Percentiles rank a stretch among this genome's conserved stretches.
phyloP scores from a whole-genome alignment of 2,113 vertebrate genomes.

The Atlantisia rogersi region DNA sequence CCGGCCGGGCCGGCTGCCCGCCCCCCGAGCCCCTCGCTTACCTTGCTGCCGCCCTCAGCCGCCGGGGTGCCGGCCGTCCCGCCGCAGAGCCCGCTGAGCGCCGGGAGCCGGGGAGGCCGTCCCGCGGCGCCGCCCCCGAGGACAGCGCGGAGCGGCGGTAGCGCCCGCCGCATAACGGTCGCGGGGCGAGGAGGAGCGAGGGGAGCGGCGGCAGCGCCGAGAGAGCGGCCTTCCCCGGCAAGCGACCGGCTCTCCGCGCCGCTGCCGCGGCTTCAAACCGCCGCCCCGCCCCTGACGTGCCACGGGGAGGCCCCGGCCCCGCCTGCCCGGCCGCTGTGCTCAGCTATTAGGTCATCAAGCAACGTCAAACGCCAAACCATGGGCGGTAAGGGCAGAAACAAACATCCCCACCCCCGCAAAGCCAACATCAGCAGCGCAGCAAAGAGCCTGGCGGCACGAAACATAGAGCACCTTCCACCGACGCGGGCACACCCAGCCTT shows the following conservation, averaged over 20 bases:
- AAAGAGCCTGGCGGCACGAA: neutral
- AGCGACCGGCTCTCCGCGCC: neutral
- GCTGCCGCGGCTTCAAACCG: neutral
- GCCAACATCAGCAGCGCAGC: neutral
- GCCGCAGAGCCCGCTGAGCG: neutral
- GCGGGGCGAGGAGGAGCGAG: too few species aligned
- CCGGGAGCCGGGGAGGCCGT: neutral
- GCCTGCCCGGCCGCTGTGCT: neutral
- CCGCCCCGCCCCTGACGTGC: neutral
- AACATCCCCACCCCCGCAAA: neutral
- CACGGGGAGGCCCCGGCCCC: neutral
- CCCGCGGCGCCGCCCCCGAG: neutral
- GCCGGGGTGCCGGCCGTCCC: too few species aligned
- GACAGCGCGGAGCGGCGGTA: neutral
- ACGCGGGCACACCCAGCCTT: too few species aligned
- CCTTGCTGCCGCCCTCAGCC: neutral
- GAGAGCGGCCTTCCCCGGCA: neutral
- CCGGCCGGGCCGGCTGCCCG: neutral
- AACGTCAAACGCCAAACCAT: neutral
- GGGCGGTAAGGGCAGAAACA: neutral
- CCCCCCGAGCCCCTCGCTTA: neutral
- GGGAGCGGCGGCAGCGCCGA: neutral
- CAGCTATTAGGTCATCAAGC: neutral
- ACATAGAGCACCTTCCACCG: too few species aligned
- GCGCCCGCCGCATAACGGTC: neutral